A percentile compares a stretch with the other conserved stretches of the same genome.
Conservation (phyloP, 1,140 invertebrate species). For the Drosophila ogumai region DNA sequence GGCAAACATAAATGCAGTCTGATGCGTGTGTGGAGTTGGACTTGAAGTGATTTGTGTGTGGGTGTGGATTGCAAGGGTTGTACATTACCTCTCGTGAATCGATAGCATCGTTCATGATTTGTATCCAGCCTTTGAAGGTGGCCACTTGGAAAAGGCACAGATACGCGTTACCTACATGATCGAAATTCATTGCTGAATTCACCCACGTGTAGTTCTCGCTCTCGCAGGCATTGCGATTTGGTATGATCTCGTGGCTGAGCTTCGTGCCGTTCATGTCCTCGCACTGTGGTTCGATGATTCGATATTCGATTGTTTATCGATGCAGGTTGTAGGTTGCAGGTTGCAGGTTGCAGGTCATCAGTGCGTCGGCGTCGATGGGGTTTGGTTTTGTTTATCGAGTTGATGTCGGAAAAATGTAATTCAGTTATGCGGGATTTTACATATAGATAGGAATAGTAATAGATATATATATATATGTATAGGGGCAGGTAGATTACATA, state of each 20-base stretch:
- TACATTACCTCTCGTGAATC: slow-evolving; percentile 94
- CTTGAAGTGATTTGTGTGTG: slow-evolving; percentile 4
- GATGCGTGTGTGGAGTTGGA: slow-evolving; percentile 22
- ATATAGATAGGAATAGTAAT: slow-evolving; percentile 34
- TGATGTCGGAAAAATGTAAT: slow-evolving; percentile 65
- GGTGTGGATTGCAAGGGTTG: slow-evolving; percentile 13
- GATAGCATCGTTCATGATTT: slow-evolving; percentile 99
- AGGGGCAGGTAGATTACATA: slow-evolving; percentile 13
- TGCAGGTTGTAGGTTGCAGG: background rate
- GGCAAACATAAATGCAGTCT: slow-evolving; percentile 39
- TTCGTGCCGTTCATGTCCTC: slow-evolving; percentile 93
- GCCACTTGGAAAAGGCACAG: slow-evolving; percentile 99
- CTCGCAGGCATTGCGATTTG: slow-evolving; percentile 92
- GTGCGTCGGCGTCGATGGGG: slow-evolving; percentile 5
- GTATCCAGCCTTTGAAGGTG: slow-evolving; percentile 97
- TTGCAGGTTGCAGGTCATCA: slow-evolving; percentile 9
- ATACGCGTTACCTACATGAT: slow-evolving; percentile 98
- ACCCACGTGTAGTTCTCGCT: slow-evolving; percentile 97
- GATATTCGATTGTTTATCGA: slow-evolving; percentile 8
- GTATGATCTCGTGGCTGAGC: slow-evolving; percentile 94
- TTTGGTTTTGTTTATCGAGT: slow-evolving; percentile 56
- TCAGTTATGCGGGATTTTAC: slow-evolving; percentile 66
- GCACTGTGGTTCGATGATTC: slow-evolving; percentile 87
- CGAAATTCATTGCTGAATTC: slow-evolving; percentile 99
- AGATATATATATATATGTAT: slow-evolving; percentile 18